These are phyloP conservation scores for Varanus komodoensis DNA, from an alignment of 2,113 vertebrate genomes.

Conservation along the genomic window DNA sequence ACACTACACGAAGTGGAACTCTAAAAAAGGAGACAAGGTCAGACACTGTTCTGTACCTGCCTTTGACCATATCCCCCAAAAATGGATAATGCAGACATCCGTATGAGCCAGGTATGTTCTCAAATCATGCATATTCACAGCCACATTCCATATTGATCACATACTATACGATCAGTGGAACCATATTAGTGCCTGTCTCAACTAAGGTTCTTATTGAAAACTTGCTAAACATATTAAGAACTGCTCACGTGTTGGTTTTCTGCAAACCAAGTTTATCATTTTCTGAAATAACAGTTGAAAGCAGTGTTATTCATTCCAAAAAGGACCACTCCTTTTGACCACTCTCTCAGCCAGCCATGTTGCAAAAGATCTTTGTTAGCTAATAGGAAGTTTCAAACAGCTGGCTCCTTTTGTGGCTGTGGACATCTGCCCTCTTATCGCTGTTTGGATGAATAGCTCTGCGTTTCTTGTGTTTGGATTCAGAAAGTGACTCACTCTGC, in stretches of 20 bases:
- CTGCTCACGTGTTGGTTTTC: not conserved
- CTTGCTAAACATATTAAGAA: not conserved
- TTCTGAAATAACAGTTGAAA: constrained; percentile 1
- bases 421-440: not conserved
- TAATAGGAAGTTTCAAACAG: not conserved
- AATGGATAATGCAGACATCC: not conserved
- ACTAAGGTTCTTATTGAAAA: not conserved
- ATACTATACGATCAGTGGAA: not conserved
- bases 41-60: not conserved
- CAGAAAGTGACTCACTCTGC: constrained; percentile 19
- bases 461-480: constrained; percentile 8
- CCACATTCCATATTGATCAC: not conserved
- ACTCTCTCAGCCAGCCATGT: not conserved
- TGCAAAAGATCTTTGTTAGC: not conserved
- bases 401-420: not conserved
- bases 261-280: not conserved
- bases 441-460: constrained; percentile 16
- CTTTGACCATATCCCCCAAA: not conserved
- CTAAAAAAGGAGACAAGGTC: not conserved
- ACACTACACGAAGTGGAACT: not conserved
- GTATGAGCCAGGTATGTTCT: not conserved
- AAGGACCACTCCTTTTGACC: not conserved
- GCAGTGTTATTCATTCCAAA: not conserved
- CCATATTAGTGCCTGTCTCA: not conserved
- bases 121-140: not conserved